These are phyloP conservation scores for Hybos culiciformis DNA, from an alignment of 2,888 invertebrate species.

Conservation along the genomic window DNA sequence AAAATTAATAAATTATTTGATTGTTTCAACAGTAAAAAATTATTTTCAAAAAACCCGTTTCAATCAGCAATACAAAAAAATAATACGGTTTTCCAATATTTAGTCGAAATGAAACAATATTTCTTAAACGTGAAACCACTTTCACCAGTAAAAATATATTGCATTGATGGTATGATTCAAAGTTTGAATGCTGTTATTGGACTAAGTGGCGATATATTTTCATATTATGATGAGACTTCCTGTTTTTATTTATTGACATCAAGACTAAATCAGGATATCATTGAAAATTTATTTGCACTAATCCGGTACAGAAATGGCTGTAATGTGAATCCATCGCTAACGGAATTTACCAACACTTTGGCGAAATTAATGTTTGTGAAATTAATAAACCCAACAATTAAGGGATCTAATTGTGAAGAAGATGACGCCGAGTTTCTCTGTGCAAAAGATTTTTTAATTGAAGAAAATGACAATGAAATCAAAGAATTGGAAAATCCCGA, in stretches of 20 bases:
- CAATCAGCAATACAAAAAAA: not conserved
- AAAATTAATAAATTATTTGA: constrained; percentile 5
- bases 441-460: not conserved
- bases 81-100: not conserved
- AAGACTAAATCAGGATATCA: not conserved
- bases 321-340: not conserved
- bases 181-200: not conserved
- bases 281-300: not conserved
- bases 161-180: not conserved
- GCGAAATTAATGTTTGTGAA: not conserved
- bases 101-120: not conserved
- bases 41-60: not conserved
- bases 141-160: not conserved
- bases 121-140: not conserved
- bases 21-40: constrained; percentile 1
- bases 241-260: not conserved
- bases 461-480: not conserved
- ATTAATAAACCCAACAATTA: not conserved
- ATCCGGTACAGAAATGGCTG: not conserved
- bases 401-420: not conserved
- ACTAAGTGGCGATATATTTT: no score
- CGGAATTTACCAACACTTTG: not conserved
- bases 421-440: no score
- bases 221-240: no score
- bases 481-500: no score